Conservation (phyloP, 2,113 vertebrate genomes). For the Micronycteris hirsuta region DNA sequence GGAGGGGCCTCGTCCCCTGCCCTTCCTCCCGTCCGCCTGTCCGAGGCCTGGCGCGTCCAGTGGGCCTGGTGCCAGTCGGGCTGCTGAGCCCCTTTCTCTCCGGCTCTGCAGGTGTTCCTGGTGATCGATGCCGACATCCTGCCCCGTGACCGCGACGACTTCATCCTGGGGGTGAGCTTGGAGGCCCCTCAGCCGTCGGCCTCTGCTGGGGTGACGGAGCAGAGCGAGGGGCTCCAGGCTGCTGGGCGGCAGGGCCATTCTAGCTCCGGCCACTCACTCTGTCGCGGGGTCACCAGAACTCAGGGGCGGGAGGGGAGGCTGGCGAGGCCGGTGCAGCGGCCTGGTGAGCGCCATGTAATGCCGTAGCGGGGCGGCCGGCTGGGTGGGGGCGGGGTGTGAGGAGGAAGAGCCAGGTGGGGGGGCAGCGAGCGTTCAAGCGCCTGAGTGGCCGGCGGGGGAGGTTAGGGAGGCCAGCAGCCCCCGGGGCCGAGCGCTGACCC, state of each 20-base stretch:
- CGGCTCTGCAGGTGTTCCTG: conserved; percentile 85
- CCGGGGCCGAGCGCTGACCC: accelerated
- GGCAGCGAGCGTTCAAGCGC: no score
- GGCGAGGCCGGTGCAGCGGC: no score
- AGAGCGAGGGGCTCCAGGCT: background rate
- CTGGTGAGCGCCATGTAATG: accelerated
- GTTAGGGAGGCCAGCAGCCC: accelerated
- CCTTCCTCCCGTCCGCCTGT: no score
- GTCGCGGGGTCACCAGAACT: accelerated
- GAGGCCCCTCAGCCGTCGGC: accelerated
- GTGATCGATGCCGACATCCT: conserved; percentile 88
- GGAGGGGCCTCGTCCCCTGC: accelerated
- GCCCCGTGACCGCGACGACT: conserved; percentile 83
- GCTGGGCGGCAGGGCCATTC: background rate
- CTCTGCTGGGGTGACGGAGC: background rate
- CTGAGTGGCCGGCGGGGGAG: accelerated
- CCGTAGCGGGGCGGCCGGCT: background rate
- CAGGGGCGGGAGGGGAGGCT: background rate
- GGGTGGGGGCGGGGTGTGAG: background rate
- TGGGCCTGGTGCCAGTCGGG: no score
- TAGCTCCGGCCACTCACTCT: accelerated
- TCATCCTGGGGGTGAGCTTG: conserved; percentile 86
- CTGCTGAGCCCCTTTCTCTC: accelerated
- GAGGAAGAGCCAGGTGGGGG: background rate
- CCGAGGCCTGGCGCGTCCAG: no score